phyloP scores from a whole-genome alignment of 2,888 invertebrate genomes.

The Lepidochrysops patricia region DNA sequence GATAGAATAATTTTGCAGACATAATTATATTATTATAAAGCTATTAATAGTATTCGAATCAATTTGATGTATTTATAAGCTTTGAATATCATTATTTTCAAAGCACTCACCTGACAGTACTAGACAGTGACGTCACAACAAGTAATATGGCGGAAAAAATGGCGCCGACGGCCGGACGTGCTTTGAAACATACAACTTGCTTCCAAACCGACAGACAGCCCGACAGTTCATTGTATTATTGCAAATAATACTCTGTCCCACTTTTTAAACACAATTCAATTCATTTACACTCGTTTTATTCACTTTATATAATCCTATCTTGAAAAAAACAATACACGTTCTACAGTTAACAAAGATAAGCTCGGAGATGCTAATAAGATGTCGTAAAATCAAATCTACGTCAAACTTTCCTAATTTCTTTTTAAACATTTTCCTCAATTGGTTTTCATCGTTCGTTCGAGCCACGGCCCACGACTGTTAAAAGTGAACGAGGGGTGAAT shows the following conservation, averaged over 20 bases:
- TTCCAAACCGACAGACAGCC: not conserved
- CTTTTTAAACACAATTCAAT: not conserved
- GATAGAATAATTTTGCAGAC: not conserved
- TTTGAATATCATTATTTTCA: no score
- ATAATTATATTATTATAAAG: not conserved
- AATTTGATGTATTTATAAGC: not conserved
- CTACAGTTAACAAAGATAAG: no score
- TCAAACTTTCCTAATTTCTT: not conserved
- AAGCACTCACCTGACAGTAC: not conserved
- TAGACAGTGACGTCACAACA: not conserved
- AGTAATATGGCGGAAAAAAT: not conserved
- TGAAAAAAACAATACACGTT: no score
- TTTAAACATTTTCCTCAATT: not conserved
- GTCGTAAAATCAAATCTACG: not conserved
- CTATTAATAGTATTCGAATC: not conserved
- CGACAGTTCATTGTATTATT: not conserved
- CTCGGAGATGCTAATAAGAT: not conserved
- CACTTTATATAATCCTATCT: no score
- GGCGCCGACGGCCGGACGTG: constrained; percentile 11
- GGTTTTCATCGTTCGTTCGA: not conserved
- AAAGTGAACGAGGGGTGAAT: not conserved
- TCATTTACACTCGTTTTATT: not conserved
- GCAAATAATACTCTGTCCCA: not conserved
- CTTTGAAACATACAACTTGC: constrained; percentile 28
- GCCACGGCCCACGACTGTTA: not conserved